Percentiles rank a stretch among this genome's conserved stretches.
These are phyloP conservation scores for Drosophila varians DNA, from an alignment of 1,140 invertebrate genomes.

Conservation along the genomic window DNA sequence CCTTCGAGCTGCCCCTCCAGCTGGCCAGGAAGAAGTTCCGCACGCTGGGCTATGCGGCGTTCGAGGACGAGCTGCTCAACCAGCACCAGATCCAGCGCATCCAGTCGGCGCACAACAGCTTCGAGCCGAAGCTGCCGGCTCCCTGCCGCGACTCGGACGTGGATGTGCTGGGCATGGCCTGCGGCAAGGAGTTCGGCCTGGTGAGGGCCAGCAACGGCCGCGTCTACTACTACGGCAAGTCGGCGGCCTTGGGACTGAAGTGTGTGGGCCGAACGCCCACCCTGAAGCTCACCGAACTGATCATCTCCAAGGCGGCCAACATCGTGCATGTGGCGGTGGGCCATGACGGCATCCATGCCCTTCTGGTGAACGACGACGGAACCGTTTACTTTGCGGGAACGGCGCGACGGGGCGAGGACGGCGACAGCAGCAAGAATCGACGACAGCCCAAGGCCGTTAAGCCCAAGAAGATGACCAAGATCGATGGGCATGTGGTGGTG, in stretches of 20 bases:
- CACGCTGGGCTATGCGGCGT: conserved; percentile 88
- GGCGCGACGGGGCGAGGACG: conserved; percentile 96
- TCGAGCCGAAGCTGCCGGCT: conserved; percentile 80
- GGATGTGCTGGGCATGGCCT: conserved; percentile 83
- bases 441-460: conserved; percentile 95
- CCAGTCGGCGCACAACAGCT: conserved; percentile 79
- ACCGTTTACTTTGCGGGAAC: conserved; percentile 94
- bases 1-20: conserved; percentile 90
- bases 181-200: conserved; percentile 93
- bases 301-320: conserved; percentile 90
- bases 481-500: conserved; percentile 93
- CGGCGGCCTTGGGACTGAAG: conserved; percentile 85
- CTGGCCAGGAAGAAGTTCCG: conserved; percentile 92
- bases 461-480: conserved; percentile 95
- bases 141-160: conserved; percentile 71
- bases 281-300: conserved; percentile 90
- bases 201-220: conserved; percentile 90
- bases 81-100: conserved; percentile 83
- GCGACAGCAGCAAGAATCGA: conserved; percentile 92
- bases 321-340: conserved; percentile 93
- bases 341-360: conserved; percentile 95
- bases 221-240: conserved; percentile 91
- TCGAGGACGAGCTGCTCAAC: conserved; percentile 87
- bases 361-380: conserved; percentile 95
- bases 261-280: conserved; percentile 84